These are phyloP conservation scores for Neocloeon triangulifer DNA, from an alignment of 1,140 invertebrate genomes.

Conservation along the genomic window DNA sequence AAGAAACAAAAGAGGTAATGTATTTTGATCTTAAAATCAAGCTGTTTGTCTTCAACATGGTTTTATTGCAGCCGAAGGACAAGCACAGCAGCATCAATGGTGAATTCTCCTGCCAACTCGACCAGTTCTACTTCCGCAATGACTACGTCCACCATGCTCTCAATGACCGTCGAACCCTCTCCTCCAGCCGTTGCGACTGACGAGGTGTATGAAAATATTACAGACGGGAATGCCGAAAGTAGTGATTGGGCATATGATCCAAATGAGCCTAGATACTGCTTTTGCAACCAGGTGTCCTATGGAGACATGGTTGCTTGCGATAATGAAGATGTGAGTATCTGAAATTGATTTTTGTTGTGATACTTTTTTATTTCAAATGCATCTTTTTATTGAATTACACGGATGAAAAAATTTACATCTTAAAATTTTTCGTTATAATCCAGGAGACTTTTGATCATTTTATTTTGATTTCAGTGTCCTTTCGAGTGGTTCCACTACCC, in stretches of 20 bases:
- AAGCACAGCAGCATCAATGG: no score
- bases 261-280: slow-evolving; percentile 87
- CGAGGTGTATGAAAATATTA: slow-evolving; percentile 11
- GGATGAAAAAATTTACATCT: not conserved
- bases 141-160: no score
- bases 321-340: slow-evolving; percentile 64
- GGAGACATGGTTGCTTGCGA: slow-evolving; percentile 99
- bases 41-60: no score
- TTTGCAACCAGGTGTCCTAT: slow-evolving; percentile 95
- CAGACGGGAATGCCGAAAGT: slow-evolving; percentile 18
- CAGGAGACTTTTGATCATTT: not conserved
- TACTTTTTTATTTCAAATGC: slow-evolving; percentile 1
- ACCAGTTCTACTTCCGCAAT: no score
- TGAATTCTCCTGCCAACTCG: no score
- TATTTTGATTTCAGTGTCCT: slow-evolving; percentile 45
- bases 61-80: no score
- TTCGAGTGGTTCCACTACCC: slow-evolving; percentile 98
- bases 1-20: slow-evolving; percentile 41
- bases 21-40: no score
- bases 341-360: not conserved
- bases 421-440: slow-evolving; percentile 2
- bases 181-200: slow-evolving; percentile 18
- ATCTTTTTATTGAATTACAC: slow-evolving; percentile 3
- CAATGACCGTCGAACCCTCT: slow-evolving; percentile 9
- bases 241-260: slow-evolving; percentile 69